Evolutionary conservation across 2,888 invertebrate species (phyloP).

Genomic region (Cerastis leucographa): DNA sequence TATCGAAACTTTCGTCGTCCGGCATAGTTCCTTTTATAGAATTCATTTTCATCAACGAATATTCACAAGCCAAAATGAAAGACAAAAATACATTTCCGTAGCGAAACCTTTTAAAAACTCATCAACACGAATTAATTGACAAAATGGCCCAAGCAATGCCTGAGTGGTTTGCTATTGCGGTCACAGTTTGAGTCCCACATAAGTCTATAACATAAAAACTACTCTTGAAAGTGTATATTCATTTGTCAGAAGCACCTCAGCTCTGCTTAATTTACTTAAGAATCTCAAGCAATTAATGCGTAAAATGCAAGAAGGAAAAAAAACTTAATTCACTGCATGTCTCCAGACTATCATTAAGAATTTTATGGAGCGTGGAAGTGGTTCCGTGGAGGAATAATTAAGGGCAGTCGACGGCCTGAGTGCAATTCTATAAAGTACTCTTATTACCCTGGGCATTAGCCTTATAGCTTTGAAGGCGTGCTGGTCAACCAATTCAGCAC

Average conservation of each 20-base stretch:
- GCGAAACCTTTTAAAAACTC: slow-evolving; percentile 9
- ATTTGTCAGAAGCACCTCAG: not conserved
- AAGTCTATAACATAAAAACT: not conserved
- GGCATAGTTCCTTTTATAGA: not conserved
- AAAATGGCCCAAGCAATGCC: not conserved
- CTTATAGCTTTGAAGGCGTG: slow-evolving; percentile 24
- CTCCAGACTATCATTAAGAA: slow-evolving; percentile 53
- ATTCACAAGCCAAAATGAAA: slow-evolving; percentile 1
- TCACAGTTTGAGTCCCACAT: not conserved
- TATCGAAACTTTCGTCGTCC: not conserved
- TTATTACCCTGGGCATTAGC: slow-evolving; percentile 28
- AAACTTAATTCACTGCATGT: slow-evolving; percentile 29
- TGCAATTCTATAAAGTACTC: slow-evolving; percentile 56
- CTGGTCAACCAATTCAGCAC: slow-evolving; percentile 20
- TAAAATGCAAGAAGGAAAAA: slow-evolving; percentile 31
- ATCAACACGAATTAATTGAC: slow-evolving; percentile 16
- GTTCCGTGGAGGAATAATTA: slow-evolving; percentile 60
- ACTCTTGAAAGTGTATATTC: not conserved
- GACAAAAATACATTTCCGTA: not conserved
- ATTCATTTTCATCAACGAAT: slow-evolving; percentile 19
- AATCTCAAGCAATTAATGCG: slow-evolving; percentile 24
- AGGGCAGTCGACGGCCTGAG: slow-evolving; percentile 38
- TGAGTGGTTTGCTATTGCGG: slow-evolving; percentile 10
- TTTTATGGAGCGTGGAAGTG: slow-evolving; percentile 61
- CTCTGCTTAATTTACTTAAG: not conserved